Conservation (phyloP, 2,797 vertebrate species). For the Dicrostonyx torquatus region DNA sequence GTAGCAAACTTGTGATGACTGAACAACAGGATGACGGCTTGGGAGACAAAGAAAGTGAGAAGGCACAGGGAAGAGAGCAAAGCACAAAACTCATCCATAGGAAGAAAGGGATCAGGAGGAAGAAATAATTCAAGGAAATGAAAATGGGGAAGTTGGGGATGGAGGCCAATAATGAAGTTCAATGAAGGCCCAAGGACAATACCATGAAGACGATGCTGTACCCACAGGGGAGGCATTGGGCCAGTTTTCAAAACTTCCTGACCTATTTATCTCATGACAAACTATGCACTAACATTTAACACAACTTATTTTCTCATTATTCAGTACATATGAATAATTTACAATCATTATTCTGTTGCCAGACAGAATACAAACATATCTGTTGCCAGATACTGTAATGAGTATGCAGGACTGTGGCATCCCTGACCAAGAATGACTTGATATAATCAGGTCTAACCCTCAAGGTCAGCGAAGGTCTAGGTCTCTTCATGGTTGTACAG, state of each 20-base stretch:
- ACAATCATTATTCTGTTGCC: neutral
- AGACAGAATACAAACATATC: too few relatives aligned
- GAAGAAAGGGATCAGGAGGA: neutral
- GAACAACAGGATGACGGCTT: neutral
- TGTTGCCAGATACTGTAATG: neutral
- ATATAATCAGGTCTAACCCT: neutral
- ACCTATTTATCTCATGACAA: neutral
- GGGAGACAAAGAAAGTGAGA: neutral
- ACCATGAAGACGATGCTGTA: accelerated
- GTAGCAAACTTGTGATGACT: neutral
- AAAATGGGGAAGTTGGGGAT: neutral
- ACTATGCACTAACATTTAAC: neutral
- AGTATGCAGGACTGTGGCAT: neutral
- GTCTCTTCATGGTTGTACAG: neutral
- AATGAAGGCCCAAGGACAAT: too few relatives aligned
- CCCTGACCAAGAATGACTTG: neutral
- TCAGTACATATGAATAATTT: neutral
- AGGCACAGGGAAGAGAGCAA: neutral
- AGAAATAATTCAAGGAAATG: neutral
- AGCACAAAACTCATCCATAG: neutral
- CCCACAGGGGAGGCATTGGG: neutral
- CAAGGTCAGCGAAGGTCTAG: neutral
- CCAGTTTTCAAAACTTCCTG: neutral
- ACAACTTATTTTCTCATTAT: neutral
- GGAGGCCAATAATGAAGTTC: neutral